Percentiles rank a stretch among this genome's conserved stretches.
phyloP scores from a whole-genome alignment of 2,888 invertebrate species.

The Agonum fuliginosum region DNA sequence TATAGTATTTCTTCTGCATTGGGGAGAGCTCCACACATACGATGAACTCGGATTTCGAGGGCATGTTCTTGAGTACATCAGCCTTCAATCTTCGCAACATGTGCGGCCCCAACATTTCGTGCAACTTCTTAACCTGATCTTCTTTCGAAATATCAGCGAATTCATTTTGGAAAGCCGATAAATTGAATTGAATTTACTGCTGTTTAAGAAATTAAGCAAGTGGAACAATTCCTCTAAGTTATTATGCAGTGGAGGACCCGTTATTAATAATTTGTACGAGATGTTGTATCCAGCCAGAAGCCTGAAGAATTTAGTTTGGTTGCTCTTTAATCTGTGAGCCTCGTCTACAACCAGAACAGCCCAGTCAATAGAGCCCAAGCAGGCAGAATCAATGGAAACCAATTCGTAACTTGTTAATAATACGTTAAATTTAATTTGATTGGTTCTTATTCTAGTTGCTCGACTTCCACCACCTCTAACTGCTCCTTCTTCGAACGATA shows the following conservation, averaged over 20 bases:
- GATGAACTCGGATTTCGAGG: slow-evolving; percentile 99
- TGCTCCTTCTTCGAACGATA: slow-evolving; percentile 97
- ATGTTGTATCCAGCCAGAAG: slow-evolving; percentile 93
- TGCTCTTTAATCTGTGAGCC: slow-evolving; percentile 98
- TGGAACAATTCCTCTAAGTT: slow-evolving; percentile 99
- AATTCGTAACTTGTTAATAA: slow-evolving; percentile 98
- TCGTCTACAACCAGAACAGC: slow-evolving; percentile 99
- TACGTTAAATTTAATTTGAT: slow-evolving; percentile 97
- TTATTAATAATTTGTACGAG: slow-evolving; percentile 94
- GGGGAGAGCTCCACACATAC: slow-evolving; percentile 98
- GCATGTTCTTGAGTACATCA: slow-evolving; percentile 98
- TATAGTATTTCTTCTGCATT: slow-evolving; percentile 99
- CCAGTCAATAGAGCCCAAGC: slow-evolving; percentile 98
- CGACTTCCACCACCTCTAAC: slow-evolving; percentile 90
- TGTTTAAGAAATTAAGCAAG: slow-evolving; percentile 96
- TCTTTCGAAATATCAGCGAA: slow-evolving; percentile 99
- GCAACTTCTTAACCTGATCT: slow-evolving; percentile 98
- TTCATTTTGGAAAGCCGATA: slow-evolving; percentile 96
- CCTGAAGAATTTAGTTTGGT: slow-evolving; percentile 99
- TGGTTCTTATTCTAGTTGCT: slow-evolving; percentile 87
- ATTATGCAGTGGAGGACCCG: slow-evolving; percentile 99
- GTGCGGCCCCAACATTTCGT: slow-evolving; percentile 98
- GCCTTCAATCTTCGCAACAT: slow-evolving; percentile 98
- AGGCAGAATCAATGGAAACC: slow-evolving; percentile 96
- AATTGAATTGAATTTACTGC: slow-evolving; percentile 96